Evolutionary conservation across 2,113 vertebrate genomes (phyloP), one percentile per base, ranked within the genome.

Genomic region (Scartelaos histophorus): DNA sequence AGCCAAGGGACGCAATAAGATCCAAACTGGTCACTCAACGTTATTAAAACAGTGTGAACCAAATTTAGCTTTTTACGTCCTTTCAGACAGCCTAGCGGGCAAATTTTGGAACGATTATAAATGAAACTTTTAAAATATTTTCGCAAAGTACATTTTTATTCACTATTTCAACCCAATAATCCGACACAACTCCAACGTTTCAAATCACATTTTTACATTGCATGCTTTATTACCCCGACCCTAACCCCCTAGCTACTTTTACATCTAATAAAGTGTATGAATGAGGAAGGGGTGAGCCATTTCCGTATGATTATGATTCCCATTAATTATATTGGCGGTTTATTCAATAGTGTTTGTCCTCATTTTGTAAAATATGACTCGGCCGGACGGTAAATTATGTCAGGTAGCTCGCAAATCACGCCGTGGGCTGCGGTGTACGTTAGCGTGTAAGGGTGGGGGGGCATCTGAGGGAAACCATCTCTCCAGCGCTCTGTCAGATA

Each of bases 381-480:
- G 38, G 19, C 29, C 16, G 65, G 71, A 78, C 74, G 22, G 81
- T 89, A 90, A 91, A 88, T 90, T 80, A 87, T 82, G 83, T 84
- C 85, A 84, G 87, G 87, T 88, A 78, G 60, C 83, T 85, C 81
- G 73, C 86, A 88, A 91, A 88, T 91, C 87, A 88, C n/a, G 67
- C 77, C 81, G 15, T 19, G 54, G 82, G 89, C 74, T 35, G 78
- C 67, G 58, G 24, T 38, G 79, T 75, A 82, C 74, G 76, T 83
- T 81, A 81, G 78, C 74, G 75, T 82, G 85, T 82, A 84, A 66
- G 79, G 80, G 29, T 29, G 29, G 69, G 84, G 75, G 83, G 61
- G 82, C 81, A 73, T 79, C 87, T 87, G 81, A 82, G 70, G 74
- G 86, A 89, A 90, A 89, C 82, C 80, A 84, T 84, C 84, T 85